These are phyloP conservation scores for Trachelus iudaicus DNA, from an alignment of 2,888 invertebrate species.

Conservation along the genomic window DNA sequence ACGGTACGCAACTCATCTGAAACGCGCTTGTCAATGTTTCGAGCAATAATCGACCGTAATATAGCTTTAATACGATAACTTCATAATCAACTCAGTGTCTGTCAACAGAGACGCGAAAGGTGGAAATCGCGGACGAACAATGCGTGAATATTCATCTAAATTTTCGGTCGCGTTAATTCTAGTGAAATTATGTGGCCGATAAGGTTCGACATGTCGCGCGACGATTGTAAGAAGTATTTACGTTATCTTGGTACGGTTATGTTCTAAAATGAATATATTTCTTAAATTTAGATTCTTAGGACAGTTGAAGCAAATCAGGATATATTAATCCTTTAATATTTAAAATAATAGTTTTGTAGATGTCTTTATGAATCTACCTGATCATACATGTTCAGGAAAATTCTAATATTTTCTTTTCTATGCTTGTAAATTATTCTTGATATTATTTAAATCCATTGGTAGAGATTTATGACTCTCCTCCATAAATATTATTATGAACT, in stretches of 20 bases:
- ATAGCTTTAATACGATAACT: conserved; percentile 31
- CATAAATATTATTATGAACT: conserved; percentile 10
- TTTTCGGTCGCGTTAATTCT: not conserved
- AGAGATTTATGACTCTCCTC: not conserved
- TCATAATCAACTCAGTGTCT: conserved; percentile 44
- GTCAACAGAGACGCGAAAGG: conserved; percentile 39
- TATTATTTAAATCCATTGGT: conserved; percentile 20
- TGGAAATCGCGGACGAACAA: conserved; percentile 28
- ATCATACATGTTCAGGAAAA: not conserved
- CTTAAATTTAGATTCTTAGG: not conserved
- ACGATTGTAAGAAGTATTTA: conserved; percentile 89
- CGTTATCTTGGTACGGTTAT: conserved; percentile 82
- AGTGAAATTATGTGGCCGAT: conserved; percentile 73
- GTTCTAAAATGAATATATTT: conserved; percentile 15
- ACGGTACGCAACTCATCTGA: not conserved
- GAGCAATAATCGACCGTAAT: conserved; percentile 6
- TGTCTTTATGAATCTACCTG: not conserved
- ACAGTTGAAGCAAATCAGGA: not conserved
- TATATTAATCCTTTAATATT: not conserved
- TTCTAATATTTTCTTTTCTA: not conserved
- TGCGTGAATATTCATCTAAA: conserved; percentile 4
- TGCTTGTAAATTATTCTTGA: conserved; percentile 9
- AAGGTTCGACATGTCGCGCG: conserved; percentile 84
- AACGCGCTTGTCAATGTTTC: not conserved
- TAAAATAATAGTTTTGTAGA: not conserved